These are phyloP conservation scores for Pelodytes ibericus DNA, from an alignment of 2,797 vertebrate genomes.

Conservation along the genomic window DNA sequence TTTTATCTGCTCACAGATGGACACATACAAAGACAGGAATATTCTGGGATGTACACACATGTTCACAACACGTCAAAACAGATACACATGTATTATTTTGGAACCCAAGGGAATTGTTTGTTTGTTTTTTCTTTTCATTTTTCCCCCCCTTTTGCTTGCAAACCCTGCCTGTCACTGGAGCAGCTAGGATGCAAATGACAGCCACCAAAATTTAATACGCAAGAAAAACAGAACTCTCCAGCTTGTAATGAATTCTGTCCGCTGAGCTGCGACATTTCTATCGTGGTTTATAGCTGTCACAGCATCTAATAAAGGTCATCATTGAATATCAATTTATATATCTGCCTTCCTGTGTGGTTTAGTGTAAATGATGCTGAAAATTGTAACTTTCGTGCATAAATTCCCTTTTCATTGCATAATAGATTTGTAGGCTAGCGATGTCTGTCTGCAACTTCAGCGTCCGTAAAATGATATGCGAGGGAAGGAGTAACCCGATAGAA, in stretches of 20 bases:
- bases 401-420: constrained; percentile 53
- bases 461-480: constrained; percentile 37
- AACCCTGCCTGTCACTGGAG: constrained; percentile 55
- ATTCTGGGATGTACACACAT: background rate
- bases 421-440: constrained; percentile 52
- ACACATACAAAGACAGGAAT: background rate
- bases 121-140: too few species aligned
- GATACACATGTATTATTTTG: too few species aligned
- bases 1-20: background rate
- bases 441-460: constrained; percentile 37
- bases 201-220: constrained; percentile 63
- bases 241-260: constrained; percentile 66
- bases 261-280: constrained; percentile 62
- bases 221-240: constrained; percentile 54
- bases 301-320: constrained; percentile 67
- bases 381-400: constrained; percentile 57
- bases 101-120: background rate
- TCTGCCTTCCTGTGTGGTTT: constrained; percentile 56
- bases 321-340: constrained; percentile 69
- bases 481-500: background rate
- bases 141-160: constrained; percentile 38
- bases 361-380: constrained; percentile 59
- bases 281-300: constrained; percentile 70
- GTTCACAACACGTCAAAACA: too few species aligned
- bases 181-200: constrained; percentile 55